Evolutionary conservation across 1,140 invertebrate species (phyloP).

Genomic region (Papilio helenus): DNA sequence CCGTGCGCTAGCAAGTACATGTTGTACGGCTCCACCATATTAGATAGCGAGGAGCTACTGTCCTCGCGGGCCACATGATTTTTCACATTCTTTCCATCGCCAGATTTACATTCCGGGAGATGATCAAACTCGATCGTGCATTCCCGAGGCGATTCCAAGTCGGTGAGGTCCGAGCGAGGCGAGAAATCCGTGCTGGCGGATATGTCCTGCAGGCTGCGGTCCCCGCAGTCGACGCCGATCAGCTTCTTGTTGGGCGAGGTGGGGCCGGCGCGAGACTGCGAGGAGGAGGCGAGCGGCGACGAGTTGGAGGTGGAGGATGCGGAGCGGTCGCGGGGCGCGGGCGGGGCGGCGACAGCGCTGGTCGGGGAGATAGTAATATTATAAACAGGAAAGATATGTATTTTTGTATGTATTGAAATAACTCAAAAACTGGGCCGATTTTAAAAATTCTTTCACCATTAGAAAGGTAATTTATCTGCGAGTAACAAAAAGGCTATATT

Average conservation of each 20-base stretch:
- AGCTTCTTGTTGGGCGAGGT: slow-evolving; percentile 4
- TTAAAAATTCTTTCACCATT: too few species aligned
- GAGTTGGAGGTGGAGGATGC: slow-evolving; percentile 41
- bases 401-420: too few species aligned
- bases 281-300: slow-evolving; percentile 19
- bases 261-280: slow-evolving; percentile 13
- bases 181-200: slow-evolving; percentile 55
- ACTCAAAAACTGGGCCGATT: too few species aligned
- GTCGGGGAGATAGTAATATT: too few species aligned
- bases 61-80: slow-evolving; percentile 47
- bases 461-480: too few species aligned
- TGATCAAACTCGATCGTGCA: slow-evolving; percentile 61
- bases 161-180: slow-evolving; percentile 67
- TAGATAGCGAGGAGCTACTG: slow-evolving; percentile 60
- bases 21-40: slow-evolving; percentile 77
- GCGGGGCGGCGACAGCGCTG: too few species aligned
- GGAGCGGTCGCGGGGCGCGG: slow-evolving; percentile 18
- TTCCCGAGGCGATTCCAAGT: slow-evolving; percentile 63
- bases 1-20: slow-evolving; percentile 71
- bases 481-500: too few species aligned
- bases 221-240: slow-evolving; percentile 47
- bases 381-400: too few species aligned
- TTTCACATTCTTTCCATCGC: slow-evolving; percentile 38
- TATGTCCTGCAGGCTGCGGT: slow-evolving; percentile 41
- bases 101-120: slow-evolving; percentile 65